Evolutionary conservation across 2,113 vertebrate species (phyloP).

Genomic region (Theristicus caerulescens): DNA sequence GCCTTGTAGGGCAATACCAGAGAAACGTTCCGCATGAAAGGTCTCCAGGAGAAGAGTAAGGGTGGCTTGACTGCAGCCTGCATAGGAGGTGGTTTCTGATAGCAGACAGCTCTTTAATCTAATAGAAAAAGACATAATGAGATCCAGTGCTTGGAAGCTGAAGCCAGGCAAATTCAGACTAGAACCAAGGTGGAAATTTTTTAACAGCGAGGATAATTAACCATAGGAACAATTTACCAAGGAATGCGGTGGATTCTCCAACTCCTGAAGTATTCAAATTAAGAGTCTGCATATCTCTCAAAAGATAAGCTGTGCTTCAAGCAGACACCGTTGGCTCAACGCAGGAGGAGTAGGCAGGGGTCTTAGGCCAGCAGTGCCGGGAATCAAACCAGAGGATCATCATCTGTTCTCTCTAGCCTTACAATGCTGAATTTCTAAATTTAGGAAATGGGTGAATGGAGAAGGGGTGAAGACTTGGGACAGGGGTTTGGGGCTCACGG

Average conservation of each 20-base stretch:
- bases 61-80: background rate
- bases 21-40: background rate
- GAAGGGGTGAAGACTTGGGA: background rate
- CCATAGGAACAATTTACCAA: slow-evolving; percentile 35
- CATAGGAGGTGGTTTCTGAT: background rate
- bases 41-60: background rate
- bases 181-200: slow-evolving; percentile 35
- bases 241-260: slow-evolving; percentile 46
- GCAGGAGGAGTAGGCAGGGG: background rate
- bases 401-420: background rate
- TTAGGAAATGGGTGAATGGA: background rate
- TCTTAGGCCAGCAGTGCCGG: background rate
- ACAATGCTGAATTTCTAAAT: background rate
- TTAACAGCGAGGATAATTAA: slow-evolving; percentile 38
- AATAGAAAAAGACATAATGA: background rate
- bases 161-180: slow-evolving; percentile 49
- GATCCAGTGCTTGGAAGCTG: slow-evolving; percentile 27
- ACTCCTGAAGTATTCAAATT: slow-evolving; percentile 26
- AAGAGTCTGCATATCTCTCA: background rate
- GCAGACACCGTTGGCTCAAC: background rate
- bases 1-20: background rate
- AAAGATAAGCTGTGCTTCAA: slow-evolving; percentile 4
- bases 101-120: slow-evolving; percentile 27
- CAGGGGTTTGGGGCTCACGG: fast-evolving
- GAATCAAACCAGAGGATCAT: background rate